Percentiles rank a stretch among this genome's conserved stretches.
These are phyloP conservation scores for Columbina picui DNA, from an alignment of 2,113 vertebrate species.

Conservation along the genomic window DNA sequence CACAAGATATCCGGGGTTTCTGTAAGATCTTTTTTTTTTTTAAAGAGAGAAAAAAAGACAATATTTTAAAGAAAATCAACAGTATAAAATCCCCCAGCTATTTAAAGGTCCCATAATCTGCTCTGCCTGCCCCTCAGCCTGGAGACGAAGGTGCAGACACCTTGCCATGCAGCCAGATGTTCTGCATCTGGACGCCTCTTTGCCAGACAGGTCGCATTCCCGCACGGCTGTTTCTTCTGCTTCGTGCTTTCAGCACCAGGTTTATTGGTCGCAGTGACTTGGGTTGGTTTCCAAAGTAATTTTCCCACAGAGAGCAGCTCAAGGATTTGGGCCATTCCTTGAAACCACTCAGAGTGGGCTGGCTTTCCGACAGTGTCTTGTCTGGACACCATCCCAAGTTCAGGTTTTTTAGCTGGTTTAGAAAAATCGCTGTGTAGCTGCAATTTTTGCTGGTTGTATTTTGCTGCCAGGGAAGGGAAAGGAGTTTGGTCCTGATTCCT, in stretches of 20 bases:
- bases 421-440: not conserved
- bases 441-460: fast-evolving
- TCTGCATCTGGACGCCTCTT: not conserved
- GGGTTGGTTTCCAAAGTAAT: not conserved
- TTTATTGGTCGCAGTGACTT: not conserved
- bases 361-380: not conserved
- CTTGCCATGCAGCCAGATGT: not conserved
- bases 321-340: not conserved
- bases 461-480: not conserved
- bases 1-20: not conserved
- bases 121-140: not conserved
- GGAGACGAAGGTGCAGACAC: not conserved
- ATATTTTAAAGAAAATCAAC: not conserved
- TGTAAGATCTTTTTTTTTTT: not conserved
- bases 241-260: not conserved
- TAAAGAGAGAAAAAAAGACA: not conserved
- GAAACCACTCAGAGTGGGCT: not conserved
- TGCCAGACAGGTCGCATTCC: constrained; percentile 20
- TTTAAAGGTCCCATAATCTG: not conserved
- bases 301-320: not conserved
- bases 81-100: not conserved
- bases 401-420: not conserved
- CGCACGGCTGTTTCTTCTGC: not conserved
- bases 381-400: not conserved
- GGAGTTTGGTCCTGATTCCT: not conserved